Percentiles rank a stretch among this genome's conserved stretches.
These are phyloP conservation scores for Salminus brasiliensis DNA, from an alignment of 2,113 vertebrate species.

Conservation along the genomic window DNA sequence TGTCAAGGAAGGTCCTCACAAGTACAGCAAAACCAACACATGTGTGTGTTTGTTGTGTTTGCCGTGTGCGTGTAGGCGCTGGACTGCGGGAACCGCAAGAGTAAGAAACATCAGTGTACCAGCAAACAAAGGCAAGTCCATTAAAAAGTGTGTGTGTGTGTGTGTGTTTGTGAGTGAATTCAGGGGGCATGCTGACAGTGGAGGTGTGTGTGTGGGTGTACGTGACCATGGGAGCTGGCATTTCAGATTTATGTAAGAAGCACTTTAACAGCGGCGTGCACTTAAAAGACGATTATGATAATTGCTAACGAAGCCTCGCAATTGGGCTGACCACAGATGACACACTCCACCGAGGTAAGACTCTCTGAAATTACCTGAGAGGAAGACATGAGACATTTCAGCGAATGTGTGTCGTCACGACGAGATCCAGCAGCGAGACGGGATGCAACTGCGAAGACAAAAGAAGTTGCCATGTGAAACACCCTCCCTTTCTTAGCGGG, in stretches of 20 bases:
- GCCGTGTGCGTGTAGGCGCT: neutral
- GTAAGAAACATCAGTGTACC: neutral
- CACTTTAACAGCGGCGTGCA: constrained; percentile 31
- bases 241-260: constrained; percentile 41
- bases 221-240: constrained; percentile 38
- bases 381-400: neutral
- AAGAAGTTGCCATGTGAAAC: neutral
- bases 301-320: constrained; percentile 39
- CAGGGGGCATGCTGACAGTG: neutral
- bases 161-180: constrained; percentile 10
- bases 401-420: neutral
- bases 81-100: neutral
- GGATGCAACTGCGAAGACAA: neutral
- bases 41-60: too few relatives aligned
- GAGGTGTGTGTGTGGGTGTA: constrained; percentile 38
- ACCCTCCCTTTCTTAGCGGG: neutral
- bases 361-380: neutral
- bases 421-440: neutral
- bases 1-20: too few relatives aligned
- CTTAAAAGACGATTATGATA: constrained; percentile 46
- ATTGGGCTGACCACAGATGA: constrained; percentile 1
- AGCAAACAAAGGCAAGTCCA: neutral
- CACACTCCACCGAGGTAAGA: neutral
- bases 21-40: too few relatives aligned
- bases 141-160: neutral